Evolutionary conservation across 2,797 vertebrate species (phyloP).

Genomic region (Gambusia yucatana): DNA sequence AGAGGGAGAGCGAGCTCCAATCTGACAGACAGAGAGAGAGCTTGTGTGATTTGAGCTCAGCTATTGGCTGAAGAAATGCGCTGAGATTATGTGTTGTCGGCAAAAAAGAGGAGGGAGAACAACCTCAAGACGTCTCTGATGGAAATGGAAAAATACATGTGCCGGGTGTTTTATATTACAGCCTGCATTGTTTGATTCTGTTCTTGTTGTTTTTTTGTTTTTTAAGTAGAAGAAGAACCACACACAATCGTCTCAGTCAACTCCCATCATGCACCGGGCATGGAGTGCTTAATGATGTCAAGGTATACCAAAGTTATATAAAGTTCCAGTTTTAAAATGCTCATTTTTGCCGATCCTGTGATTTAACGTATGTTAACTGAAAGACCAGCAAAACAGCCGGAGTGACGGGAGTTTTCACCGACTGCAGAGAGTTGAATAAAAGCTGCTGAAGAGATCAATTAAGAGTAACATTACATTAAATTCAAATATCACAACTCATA

Average conservation of each 20-base stretch:
- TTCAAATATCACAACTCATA: background rate
- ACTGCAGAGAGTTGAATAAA: background rate
- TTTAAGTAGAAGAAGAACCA: conserved; percentile 5
- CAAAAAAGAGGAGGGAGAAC: conserved; percentile 71
- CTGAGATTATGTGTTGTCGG: conserved; percentile 73
- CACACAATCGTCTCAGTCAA: conserved; percentile 39
- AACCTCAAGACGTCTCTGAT: conserved; percentile 73
- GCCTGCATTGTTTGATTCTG: conserved; percentile 64
- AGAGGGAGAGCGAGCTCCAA: conserved; percentile 58
- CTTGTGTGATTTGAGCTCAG: conserved; percentile 74
- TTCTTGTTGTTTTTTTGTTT: conserved; percentile 26
- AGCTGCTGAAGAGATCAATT: background rate
- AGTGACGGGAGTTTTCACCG: background rate
- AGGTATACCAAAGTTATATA: background rate
- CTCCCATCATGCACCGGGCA: conserved; percentile 33
- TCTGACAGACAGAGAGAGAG: conserved; percentile 68
- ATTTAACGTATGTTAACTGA: background rate
- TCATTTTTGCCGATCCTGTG: background rate
- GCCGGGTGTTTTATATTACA: conserved; percentile 70
- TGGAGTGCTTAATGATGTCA: background rate
- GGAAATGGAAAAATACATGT: conserved; percentile 67
- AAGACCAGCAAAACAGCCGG: background rate
- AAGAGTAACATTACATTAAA: background rate
- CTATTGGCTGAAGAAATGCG: conserved; percentile 74
- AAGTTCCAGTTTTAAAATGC: background rate